Base-by-base conservation (phyloP, 2,113 vertebrate genomes). In the Phaethornis superciliosus region DNA sequence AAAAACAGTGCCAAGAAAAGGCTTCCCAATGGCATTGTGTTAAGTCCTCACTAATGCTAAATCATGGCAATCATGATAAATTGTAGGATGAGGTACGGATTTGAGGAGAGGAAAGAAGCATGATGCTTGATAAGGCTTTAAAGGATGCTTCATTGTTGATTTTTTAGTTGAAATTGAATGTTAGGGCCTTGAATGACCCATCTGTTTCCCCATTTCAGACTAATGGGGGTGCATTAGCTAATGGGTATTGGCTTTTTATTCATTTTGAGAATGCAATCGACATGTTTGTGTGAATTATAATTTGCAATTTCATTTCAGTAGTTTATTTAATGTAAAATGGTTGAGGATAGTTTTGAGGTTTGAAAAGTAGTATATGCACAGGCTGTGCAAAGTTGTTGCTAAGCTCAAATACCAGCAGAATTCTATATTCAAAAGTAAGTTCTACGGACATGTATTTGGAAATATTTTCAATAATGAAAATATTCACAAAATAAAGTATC, bases 101-200 rank as follows among this genome's bases (percentile, higher is more conserved):
- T 76, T 89, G 75, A 90, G 26, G 32, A 89, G 63, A 76, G 42
- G 56, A 94, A 54, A 59, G 93, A 89, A 89, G 40, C n/a, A 15
- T 65, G 23, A 67, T 88, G 52, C 44, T 80, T 83, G 89, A 91
- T 91, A 91, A 85, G 68, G 68, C 92, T 95, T 94, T 94, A 95
- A 77, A 88, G 82, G 64, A 47, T 80, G 37, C 47, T 85, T 93
- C 44, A 21, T 59, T 94, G 63, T 74, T 91, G 56, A 78, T 67
- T 77, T 89, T 40, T 74, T 60, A 83, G 35, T 91, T 89, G 23
- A 83, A 88, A 95, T 67, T 85, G 55, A 83, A 22, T 63, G 12
- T 67, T 89, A 85, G 13, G 60, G 19, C 18, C 35, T 83, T 85
- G 46, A 83, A 75, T 89, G 51, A 91, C 68, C 46, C 68, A 72